Conservation (phyloP, 2,113 vertebrate genomes). For the Psettodes erumei region DNA sequence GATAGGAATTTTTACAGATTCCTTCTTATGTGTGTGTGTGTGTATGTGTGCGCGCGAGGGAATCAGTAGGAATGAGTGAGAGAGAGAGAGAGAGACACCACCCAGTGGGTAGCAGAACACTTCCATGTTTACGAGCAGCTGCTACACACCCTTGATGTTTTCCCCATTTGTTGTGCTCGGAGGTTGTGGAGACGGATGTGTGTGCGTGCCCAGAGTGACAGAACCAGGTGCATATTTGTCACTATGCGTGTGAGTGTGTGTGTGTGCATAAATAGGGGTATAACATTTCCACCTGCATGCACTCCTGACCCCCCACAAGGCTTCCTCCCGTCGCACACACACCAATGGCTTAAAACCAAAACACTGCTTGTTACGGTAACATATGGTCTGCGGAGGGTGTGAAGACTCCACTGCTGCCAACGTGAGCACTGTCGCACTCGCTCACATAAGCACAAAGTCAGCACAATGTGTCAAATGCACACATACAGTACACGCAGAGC, state of each 20-base stretch:
- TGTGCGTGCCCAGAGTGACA: slow-evolving; percentile 75
- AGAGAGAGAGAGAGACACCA: slow-evolving; percentile 67
- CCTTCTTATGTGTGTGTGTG: slow-evolving; percentile 48
- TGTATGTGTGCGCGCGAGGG: slow-evolving; percentile 40
- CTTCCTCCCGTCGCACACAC: slow-evolving; percentile 30
- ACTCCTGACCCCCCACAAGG: slow-evolving; percentile 53
- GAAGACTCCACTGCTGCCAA: neutral
- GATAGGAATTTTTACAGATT: slow-evolving; percentile 79
- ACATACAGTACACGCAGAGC: neutral
- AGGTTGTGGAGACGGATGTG: slow-evolving; percentile 59
- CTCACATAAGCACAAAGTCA: neutral
- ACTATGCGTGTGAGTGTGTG: slow-evolving; percentile 38
- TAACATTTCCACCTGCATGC: slow-evolving; percentile 80
- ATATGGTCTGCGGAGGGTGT: slow-evolving; percentile 68
- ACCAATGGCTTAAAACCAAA: slow-evolving; percentile 64
- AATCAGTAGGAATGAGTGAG: slow-evolving; percentile 42
- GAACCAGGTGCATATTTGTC: slow-evolving; percentile 79
- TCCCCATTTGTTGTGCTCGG: slow-evolving; percentile 82
- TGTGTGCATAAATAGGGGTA: slow-evolving; percentile 56
- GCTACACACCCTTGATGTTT: slow-evolving; percentile 84
- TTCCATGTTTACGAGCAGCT: slow-evolving; percentile 88
- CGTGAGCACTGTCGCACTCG: slow-evolving; percentile 5
- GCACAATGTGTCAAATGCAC: slow-evolving; percentile 1
- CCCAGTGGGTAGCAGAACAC: slow-evolving; percentile 80
- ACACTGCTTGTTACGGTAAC: slow-evolving; percentile 83